Base-by-base conservation (phyloP, 2,113 vertebrate species). In the Tragelaphus strepsiceros region DNA sequence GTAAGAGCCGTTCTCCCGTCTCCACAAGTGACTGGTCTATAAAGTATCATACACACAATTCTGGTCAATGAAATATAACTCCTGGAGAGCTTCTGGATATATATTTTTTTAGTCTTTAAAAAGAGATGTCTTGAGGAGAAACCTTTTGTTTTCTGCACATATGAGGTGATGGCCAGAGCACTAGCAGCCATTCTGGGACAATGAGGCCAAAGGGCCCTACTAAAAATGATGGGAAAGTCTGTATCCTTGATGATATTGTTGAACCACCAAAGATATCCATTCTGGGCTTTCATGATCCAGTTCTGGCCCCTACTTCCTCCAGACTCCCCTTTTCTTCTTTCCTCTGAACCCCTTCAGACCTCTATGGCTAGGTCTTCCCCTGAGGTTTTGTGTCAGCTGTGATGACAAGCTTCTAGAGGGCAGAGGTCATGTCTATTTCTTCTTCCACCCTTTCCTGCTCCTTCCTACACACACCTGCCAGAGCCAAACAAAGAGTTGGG, bases 171-270 rank as follows among this genome's bases (percentile, higher is more conserved):
- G 51, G 82, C 93, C 88, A 89, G 97, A 83, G 88, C 94, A 80
- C 61, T 6, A 26, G 97, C 96, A 97, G 91, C 93, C 61, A 53
- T 91, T 95, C 88, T 32, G 93, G 86, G 56, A 61, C 24, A 71
- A 91, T 90, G 77, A 96, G 81, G 28, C 77, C 74, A 53, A 21
- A 87, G 46, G 53, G 51, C 51, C n/a, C 62, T 84, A 59, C 26
- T 81, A 46, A 78, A 92, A 94, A 86, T 89, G 67, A 88, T 4
- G 62, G 64, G 59, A 84, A 24, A 26, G 13, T 90, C 59, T 35
- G 8, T 53, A 22, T 49, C 43, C n/a, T 62, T 30, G 43, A 54
- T 30, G 85, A 14, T 53, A 28, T 11, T 56, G 28, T 7, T 26
- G 32, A 87, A 78, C 51, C 39, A 83, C 30, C 49, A 39, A 58